phyloP scores from a whole-genome alignment of 2,797 vertebrate species.

The Chrosomus eos region DNA sequence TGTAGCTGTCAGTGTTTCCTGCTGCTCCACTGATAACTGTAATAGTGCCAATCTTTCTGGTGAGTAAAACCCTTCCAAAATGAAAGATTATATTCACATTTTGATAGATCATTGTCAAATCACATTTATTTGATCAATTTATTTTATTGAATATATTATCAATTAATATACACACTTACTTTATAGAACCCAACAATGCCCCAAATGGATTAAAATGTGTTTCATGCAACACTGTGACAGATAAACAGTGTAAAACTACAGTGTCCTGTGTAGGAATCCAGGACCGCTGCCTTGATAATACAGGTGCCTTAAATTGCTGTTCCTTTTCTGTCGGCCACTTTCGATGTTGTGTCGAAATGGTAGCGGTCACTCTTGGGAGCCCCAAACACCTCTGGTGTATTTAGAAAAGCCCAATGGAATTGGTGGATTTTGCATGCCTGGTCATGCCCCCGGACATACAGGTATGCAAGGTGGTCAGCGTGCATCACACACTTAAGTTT shows the following conservation, averaged over 20 bases:
- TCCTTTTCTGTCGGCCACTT: no score
- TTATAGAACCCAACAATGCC: not conserved
- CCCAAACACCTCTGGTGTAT: no score
- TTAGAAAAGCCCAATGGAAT: no score
- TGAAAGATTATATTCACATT: not conserved
- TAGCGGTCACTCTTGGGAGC: no score
- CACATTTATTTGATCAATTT: not conserved
- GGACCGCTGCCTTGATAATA: not conserved
- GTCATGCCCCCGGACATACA: no score
- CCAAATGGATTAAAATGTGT: constrained; percentile 24
- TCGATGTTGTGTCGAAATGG: no score
- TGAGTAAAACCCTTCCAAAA: not conserved
- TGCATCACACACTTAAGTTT: no score
- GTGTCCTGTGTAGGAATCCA: constrained; percentile 20
- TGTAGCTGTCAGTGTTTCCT: not conserved
- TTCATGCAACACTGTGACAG: not conserved
- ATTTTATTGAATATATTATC: not conserved
- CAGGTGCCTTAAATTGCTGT: not conserved
- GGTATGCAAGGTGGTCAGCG: no score
- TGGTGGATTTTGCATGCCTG: no score
- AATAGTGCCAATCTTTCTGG: constrained; percentile 6
- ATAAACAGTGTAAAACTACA: not conserved
- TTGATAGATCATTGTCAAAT: not conserved
- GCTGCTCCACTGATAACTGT: constrained; percentile 16
- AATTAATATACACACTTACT: not conserved